Percentiles rank a stretch among this genome's conserved stretches.
Evolutionary conservation across 2,797 vertebrate genomes (phyloP).

Genomic region (Trachurus trachurus): DNA sequence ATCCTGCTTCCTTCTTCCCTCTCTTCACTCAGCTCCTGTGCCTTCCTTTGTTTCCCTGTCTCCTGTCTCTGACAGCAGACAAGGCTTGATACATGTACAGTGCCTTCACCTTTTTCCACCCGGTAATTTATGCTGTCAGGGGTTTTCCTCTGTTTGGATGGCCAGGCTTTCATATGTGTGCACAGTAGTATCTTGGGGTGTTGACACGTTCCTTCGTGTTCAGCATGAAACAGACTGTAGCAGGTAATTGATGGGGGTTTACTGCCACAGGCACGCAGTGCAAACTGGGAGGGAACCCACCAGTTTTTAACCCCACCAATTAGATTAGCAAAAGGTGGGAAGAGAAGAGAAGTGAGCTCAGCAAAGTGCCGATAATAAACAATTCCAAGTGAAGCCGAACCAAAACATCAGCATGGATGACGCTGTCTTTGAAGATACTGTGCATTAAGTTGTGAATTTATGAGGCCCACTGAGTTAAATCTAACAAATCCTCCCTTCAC

Average conservation of each 20-base stretch:
- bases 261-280: constrained; percentile 43
- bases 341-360: constrained; percentile 13
- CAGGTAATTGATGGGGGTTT: constrained; percentile 72
- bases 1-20: constrained; percentile 31
- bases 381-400: not conserved
- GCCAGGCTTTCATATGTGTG: constrained; percentile 65
- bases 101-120: constrained; percentile 70
- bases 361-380: constrained; percentile 23
- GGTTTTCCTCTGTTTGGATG: constrained; percentile 71
- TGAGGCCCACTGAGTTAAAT: constrained; percentile 1
- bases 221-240: constrained; percentile 61
- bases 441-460: not conserved
- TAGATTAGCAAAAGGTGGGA: constrained; percentile 46
- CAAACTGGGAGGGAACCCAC: constrained; percentile 46
- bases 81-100: constrained; percentile 68
- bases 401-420: not conserved
- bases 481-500: not conserved
- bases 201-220: constrained; percentile 71
- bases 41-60: constrained; percentile 67
- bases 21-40: constrained; percentile 30
- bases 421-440: not conserved
- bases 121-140: constrained; percentile 80
- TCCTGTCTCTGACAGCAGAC: constrained; percentile 72
- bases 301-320: constrained; percentile 52
- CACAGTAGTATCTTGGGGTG: constrained; percentile 66